Evolutionary conservation across 2,797 vertebrate genomes (phyloP).

Genomic region (Halcyon leucocephala): DNA sequence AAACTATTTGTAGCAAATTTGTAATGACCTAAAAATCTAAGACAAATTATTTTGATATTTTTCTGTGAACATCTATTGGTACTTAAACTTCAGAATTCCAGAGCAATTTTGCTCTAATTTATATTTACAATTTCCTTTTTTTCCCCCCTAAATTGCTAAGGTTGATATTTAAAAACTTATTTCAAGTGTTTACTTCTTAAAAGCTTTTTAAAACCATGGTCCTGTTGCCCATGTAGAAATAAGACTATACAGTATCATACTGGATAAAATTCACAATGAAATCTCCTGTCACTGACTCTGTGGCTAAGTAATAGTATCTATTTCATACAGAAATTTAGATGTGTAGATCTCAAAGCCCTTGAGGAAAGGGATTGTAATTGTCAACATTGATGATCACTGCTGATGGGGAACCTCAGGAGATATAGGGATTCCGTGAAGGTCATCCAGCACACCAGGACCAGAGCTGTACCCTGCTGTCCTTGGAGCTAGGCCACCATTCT

Average conservation of each 20-base stretch:
- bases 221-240: background rate
- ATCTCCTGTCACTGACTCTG: background rate
- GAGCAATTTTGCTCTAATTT: background rate
- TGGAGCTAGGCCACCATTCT: background rate
- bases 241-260: accelerated
- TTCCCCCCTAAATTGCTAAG: background rate
- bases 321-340: background rate
- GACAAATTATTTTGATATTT: background rate
- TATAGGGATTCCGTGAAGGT: background rate
- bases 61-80: background rate
- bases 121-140: background rate
- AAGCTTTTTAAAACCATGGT: background rate
- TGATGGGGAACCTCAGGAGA: background rate
- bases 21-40: background rate
- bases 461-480: background rate
- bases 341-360: background rate
- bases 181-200: background rate
- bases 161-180: background rate
- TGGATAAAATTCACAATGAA: background rate
- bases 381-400: background rate
- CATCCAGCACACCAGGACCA: accelerated
- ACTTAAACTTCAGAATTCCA: background rate
- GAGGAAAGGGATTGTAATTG: background rate
- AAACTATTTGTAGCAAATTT: background rate
- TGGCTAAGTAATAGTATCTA: background rate